Evolutionary conservation across 2,888 invertebrate genomes (phyloP), one percentile per base, ranked within the genome.

Genomic region (Lasioglossum marginatum): DNA sequence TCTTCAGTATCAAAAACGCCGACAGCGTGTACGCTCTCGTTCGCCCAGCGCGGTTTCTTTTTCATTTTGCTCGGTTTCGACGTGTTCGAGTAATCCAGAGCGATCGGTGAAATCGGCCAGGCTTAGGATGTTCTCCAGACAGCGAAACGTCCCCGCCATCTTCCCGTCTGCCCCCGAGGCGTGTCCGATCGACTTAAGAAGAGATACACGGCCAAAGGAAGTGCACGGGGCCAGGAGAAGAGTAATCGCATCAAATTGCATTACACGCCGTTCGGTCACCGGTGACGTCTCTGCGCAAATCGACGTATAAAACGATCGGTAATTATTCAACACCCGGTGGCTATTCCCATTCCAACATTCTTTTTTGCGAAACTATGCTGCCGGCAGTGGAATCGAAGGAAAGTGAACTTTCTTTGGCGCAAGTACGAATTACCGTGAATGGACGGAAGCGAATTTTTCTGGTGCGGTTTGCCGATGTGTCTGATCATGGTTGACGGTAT

Each of bases 231-330:
- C 68, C 34, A 68, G 27, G 66, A 34, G 86, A 80, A 84, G 82
- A 82, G 88, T 87, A 88, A 92, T 90, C 87, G 87, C 83, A 88
- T 91, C 90, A 87, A 91, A 91, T 85, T 87, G 88, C 85, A 86
- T 91, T 90, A 85, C 86, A 84, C 81, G 84, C 72, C 77, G 74
- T 8, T 75, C 57, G 52, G 63, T 82, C 83, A 52, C 52, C 43
- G 34, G 79, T 40, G 85, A 85, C 77, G 77, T 63, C 43, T 40
- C 43, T 14, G 57, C 66, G 40, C 31, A 34, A 37, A 19, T 60
- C 68, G 60, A 12, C 45, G 74, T 77, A 82, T 82, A 85, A 89
- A 87, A 87, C 90, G 80, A 87, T 88, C 87, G 76, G 73, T 88
- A 87, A 89, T 87, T 88, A 87, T 82, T 43, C 8, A n/a, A 68